A percentile compares a stretch with the other conserved stretches of the same genome.
Conservation (phyloP, 1,140 invertebrate genomes). For the Scaptomyza hsui region DNA sequence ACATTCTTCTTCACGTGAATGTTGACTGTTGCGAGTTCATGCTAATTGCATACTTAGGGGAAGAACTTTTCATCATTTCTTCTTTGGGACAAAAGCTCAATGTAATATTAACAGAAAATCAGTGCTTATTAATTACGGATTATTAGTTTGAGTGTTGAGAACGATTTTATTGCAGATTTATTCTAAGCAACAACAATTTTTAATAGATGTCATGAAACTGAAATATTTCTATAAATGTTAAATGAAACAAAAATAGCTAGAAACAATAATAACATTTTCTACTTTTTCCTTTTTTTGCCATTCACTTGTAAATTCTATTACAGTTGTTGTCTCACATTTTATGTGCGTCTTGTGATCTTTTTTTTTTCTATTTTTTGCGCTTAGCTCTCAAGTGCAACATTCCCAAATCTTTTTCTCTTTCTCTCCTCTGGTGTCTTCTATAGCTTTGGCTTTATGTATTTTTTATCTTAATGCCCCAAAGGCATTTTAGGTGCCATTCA, state of each 20-base stretch:
- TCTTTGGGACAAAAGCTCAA: no score
- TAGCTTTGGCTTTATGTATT: conserved; percentile 65
- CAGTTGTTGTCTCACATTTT: conserved; percentile 60
- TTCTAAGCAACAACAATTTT: no score
- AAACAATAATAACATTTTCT: no score
- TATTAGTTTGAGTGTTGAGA: background rate
- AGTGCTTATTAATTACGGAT: background rate
- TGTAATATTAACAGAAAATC: no score
- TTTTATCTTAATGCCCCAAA: conserved; percentile 78
- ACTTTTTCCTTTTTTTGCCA: conserved; percentile 11
- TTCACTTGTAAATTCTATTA: conserved; percentile 64
- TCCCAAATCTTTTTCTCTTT: conserved; percentile 8
- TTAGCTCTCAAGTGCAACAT: conserved; percentile 64
- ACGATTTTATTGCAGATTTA: no score
- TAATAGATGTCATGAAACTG: no score
- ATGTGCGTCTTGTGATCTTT: conserved; percentile 72
- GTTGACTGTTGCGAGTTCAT: conserved; percentile 30
- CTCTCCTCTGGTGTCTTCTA: background rate
- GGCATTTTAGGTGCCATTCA: conserved; percentile 60
- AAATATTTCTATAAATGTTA: conserved; percentile 52
- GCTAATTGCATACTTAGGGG: conserved; percentile 39
- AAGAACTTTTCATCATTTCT: no score
- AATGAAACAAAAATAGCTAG: conserved; percentile 16
- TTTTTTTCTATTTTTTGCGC: conserved; percentile 34
- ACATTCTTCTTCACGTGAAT: conserved; percentile 36